Evolutionary conservation across 1,140 invertebrate genomes (phyloP).

Genomic region (Elymnias hypermnestra): DNA sequence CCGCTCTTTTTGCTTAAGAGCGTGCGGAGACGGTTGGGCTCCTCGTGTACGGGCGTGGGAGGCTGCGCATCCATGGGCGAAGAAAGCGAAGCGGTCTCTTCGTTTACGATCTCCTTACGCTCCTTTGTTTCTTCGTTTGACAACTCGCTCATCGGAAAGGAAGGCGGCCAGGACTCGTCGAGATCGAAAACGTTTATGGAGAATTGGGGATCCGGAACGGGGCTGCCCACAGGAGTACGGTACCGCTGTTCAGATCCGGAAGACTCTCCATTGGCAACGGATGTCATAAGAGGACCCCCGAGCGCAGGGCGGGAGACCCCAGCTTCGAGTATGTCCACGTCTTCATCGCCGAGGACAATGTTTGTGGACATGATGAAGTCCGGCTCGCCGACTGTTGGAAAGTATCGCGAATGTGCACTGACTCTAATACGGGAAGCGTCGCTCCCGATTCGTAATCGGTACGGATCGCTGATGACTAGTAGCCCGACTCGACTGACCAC

Average conservation of each 20-base stretch:
- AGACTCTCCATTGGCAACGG: slow-evolving; percentile 78
- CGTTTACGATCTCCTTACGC: slow-evolving; percentile 37
- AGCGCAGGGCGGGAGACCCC: slow-evolving; percentile 56
- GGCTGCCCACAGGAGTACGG: slow-evolving; percentile 38
- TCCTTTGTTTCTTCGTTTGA: slow-evolving; percentile 49
- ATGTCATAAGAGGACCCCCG: slow-evolving; percentile 81
- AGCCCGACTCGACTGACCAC: slow-evolving; percentile 79
- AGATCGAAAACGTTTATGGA: slow-evolving; percentile 78
- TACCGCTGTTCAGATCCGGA: slow-evolving; percentile 41
- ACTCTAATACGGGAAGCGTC: slow-evolving; percentile 86
- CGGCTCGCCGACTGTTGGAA: slow-evolving; percentile 82
- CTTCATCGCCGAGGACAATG: slow-evolving; percentile 82
- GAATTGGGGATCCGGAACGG: slow-evolving; percentile 43
- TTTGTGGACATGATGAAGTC: slow-evolving; percentile 96
- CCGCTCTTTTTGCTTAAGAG: slow-evolving; percentile 79
- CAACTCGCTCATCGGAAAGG: slow-evolving; percentile 50
- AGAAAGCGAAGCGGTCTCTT: slow-evolving; percentile 71
- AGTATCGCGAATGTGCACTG: slow-evolving; percentile 91
- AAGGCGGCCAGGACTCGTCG: slow-evolving; percentile 72
- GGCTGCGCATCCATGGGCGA: slow-evolving; percentile 59
- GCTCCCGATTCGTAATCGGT: slow-evolving; percentile 84
- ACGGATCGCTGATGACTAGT: slow-evolving; percentile 84
- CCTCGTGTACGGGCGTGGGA: slow-evolving; percentile 55
- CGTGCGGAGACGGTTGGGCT: slow-evolving; percentile 81
- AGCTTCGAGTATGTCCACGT: slow-evolving; percentile 64